Conservation (phyloP, 2,113 vertebrate species). For the Amazona vittata region DNA sequence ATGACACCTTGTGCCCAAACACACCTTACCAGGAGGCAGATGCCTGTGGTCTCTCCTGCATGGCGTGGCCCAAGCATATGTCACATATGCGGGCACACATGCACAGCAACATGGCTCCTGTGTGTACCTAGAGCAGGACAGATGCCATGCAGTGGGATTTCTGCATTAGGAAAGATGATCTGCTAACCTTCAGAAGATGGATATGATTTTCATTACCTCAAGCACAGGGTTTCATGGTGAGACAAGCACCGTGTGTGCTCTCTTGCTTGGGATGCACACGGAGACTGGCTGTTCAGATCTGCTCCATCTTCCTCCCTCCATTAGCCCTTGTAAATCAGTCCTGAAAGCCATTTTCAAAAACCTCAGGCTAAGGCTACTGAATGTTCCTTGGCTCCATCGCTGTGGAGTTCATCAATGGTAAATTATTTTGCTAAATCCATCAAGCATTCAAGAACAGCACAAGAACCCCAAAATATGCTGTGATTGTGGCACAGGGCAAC, state of each 20-base stretch:
- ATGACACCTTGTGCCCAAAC: not conserved
- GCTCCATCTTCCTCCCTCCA: not conserved
- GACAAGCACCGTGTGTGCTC: not conserved
- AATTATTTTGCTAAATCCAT: not conserved
- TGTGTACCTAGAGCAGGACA: not conserved
- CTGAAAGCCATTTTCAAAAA: not conserved
- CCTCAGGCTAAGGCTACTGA: not conserved
- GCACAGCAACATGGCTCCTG: fast-evolving
- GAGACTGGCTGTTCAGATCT: fast-evolving
- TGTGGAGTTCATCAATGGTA: not conserved
- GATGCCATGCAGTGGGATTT: not conserved
- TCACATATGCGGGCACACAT: fast-evolving
- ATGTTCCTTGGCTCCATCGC: not conserved
- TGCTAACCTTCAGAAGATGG: not conserved
- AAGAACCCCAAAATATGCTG: fast-evolving
- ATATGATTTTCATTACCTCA: fast-evolving
- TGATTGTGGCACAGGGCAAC: not conserved
- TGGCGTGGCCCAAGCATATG: fast-evolving
- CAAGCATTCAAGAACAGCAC: not conserved
- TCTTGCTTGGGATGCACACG: fast-evolving
- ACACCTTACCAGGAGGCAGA: not conserved
- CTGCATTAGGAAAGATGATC: not conserved
- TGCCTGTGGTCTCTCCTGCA: not conserved
- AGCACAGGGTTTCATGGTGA: not conserved
- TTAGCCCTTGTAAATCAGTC: not conserved